A percentile compares a stretch with the other conserved stretches of the same genome.
Evolutionary conservation across 2,797 vertebrate species (phyloP).

Genomic region (Rachycentron canadum): DNA sequence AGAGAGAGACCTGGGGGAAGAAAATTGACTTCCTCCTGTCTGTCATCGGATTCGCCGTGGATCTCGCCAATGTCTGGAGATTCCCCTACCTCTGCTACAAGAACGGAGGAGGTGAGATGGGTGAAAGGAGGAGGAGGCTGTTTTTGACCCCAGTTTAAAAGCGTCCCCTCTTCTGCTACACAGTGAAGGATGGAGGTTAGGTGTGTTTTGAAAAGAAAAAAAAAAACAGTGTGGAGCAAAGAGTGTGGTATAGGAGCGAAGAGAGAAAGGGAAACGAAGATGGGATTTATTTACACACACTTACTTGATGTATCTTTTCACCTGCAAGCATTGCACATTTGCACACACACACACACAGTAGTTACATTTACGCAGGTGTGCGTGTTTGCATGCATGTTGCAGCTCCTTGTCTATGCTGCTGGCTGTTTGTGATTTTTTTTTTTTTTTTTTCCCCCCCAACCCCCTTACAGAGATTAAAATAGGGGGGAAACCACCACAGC

Average conservation of each 20-base stretch:
- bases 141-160: background rate
- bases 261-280: background rate
- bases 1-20: conserved; percentile 93
- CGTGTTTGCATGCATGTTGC: conserved; percentile 21
- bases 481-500: conserved; percentile 75
- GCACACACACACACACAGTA: background rate
- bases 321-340: background rate
- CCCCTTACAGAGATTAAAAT: conserved; percentile 76
- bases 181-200: background rate
- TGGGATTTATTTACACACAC: background rate
- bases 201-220: background rate
- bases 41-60: conserved; percentile 93
- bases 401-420: conserved; percentile 23
- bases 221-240: too few relatives aligned
- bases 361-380: conserved; percentile 15
- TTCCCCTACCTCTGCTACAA: conserved; percentile 95
- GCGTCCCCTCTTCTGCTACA: background rate
- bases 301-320: background rate
- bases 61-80: conserved; percentile 94
- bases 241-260: background rate
- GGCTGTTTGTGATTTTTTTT: conserved; percentile 32
- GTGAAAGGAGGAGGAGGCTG: background rate
- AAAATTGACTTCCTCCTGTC: conserved; percentile 94
- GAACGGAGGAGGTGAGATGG: conserved; percentile 90
- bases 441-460: too few relatives aligned